phyloP scores from a whole-genome alignment of 2,797 vertebrate genomes.

The Micropoecilia bifurca region DNA sequence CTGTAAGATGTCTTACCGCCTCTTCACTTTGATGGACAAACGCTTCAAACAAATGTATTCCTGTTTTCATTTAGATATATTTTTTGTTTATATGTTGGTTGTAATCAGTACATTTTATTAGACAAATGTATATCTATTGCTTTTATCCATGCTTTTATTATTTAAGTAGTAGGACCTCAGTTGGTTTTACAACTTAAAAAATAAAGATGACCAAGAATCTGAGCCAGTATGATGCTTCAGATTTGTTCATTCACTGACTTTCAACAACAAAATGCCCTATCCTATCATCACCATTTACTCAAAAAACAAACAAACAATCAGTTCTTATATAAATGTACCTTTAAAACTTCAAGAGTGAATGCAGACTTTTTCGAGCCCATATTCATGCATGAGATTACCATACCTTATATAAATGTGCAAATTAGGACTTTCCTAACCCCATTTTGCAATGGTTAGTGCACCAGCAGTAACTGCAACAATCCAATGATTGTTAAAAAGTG shows the following conservation, averaged over 20 bases:
- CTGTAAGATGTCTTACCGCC: neutral
- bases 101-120: neutral
- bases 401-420: neutral
- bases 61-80: neutral
- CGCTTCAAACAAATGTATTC: neutral
- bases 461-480: too few relatives aligned
- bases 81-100: neutral
- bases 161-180: constrained; percentile 36
- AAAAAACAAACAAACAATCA: neutral
- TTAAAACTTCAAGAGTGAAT: neutral
- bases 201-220: constrained; percentile 39
- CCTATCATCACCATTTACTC: neutral
- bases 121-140: neutral
- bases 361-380: neutral
- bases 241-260: neutral
- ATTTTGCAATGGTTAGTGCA: too few relatives aligned
- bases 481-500: neutral
- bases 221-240: neutral
- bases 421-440: neutral
- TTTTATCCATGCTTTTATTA: constrained; percentile 4
- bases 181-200: neutral
- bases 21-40: constrained; percentile 1
- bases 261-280: neutral
- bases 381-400: neutral
- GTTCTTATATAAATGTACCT: neutral